Evolutionary conservation across 2,888 invertebrate species (phyloP).

Genomic region (Sphaerophoria rueppellii): DNA sequence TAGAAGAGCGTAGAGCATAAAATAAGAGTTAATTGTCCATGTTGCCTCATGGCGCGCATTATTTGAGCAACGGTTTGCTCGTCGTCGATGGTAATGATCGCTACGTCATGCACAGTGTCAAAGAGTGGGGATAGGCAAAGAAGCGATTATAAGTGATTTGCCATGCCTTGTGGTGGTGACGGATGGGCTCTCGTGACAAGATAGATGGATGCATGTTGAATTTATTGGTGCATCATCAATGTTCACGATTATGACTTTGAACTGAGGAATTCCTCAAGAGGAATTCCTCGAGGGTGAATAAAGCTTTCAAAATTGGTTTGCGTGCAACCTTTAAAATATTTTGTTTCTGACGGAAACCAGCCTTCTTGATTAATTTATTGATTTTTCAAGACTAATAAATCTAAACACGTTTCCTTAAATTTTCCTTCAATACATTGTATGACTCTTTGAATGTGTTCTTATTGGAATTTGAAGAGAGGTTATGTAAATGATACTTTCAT

Average conservation of each 20-base stretch:
- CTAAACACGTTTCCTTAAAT: too few species aligned
- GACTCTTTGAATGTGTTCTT: too few species aligned
- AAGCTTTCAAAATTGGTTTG: too few species aligned
- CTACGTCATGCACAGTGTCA: neutral
- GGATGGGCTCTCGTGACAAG: conserved; percentile 11
- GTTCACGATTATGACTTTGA: conserved; percentile 3
- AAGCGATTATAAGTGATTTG: conserved; percentile 28
- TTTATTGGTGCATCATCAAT: conserved; percentile 29
- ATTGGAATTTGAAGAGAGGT: too few species aligned
- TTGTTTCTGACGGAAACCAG: too few species aligned
- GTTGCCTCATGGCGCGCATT: neutral
- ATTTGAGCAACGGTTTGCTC: neutral
- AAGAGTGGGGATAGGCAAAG: conserved; percentile 5
- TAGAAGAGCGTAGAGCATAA: conserved; percentile 32
- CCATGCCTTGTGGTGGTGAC: conserved; percentile 14
- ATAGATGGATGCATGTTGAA: conserved; percentile 14
- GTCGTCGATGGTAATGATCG: neutral
- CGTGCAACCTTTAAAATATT: too few species aligned
- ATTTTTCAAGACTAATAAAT: too few species aligned
- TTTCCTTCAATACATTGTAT: too few species aligned
- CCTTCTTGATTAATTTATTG: too few species aligned
- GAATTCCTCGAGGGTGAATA: neutral
- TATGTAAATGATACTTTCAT: too few species aligned
- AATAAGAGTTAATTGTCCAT: conserved; percentile 52
- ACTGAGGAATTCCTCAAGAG: neutral